phyloP scores from a whole-genome alignment of 2,888 invertebrate species.

The Diogma glabrata region DNA sequence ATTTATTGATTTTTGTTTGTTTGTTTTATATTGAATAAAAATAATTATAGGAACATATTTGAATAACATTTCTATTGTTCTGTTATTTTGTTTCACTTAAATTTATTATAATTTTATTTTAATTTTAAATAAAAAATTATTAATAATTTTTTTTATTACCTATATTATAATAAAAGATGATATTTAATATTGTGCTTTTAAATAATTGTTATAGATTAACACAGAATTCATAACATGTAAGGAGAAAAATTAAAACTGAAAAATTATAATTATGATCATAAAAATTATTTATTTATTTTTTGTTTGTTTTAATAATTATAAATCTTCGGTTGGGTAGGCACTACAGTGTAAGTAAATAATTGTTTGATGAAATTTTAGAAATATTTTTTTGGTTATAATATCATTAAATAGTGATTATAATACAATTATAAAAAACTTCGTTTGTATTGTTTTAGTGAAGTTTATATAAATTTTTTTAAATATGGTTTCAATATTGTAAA shows the following conservation, averaged over 20 bases:
- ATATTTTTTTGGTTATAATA: too few species aligned
- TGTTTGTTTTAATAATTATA: background rate
- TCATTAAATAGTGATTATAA: too few species aligned
- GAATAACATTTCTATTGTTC: background rate
- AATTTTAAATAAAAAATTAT: background rate
- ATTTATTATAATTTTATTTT: slow-evolving; percentile 1
- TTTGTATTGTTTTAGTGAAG: too few species aligned
- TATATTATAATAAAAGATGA: background rate
- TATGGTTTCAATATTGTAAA: too few species aligned
- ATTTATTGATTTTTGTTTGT: too few species aligned
- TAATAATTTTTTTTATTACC: background rate
- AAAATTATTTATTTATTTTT: slow-evolving; percentile 17
- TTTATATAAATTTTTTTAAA: too few species aligned
- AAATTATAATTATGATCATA: too few species aligned
- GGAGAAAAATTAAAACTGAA: too few species aligned
- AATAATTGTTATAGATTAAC: slow-evolving; percentile 5
- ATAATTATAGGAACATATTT: slow-evolving; percentile 9
- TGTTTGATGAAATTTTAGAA: too few species aligned
- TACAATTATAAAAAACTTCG: too few species aligned
- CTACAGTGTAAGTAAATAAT: slow-evolving; percentile 25
- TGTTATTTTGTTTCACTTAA: background rate
- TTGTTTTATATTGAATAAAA: too few species aligned
- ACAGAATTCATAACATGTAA: too few species aligned
- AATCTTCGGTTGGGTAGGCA: slow-evolving; percentile 21
- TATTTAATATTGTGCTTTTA: background rate